A percentile compares a stretch with the other conserved stretches of the same genome.
Evolutionary conservation across 1,140 invertebrate species (phyloP).

Genomic region (Lamellibrachia luymesi): DNA sequence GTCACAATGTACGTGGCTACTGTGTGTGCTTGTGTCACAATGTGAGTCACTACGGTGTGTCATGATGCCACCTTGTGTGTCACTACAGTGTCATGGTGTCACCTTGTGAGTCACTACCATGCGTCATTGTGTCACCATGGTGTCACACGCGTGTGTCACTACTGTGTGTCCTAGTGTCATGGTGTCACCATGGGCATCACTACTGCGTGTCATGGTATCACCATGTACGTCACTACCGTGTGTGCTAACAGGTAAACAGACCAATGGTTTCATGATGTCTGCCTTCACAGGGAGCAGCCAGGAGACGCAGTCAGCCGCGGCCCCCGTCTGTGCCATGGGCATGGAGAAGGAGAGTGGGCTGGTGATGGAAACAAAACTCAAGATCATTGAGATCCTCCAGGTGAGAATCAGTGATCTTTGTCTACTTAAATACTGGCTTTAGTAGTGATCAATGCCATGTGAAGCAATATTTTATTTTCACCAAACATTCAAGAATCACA

Average conservation of each 20-base stretch:
- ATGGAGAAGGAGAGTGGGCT: conserved; percentile 76
- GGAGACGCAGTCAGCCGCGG: conserved; percentile 58
- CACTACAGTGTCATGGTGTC: too few relatives aligned
- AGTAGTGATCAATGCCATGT: neutral
- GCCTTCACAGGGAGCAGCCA: neutral
- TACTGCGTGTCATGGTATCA: too few relatives aligned
- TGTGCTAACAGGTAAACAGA: neutral
- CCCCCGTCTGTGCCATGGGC: conserved; percentile 59
- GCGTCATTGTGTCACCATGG: too few relatives aligned
- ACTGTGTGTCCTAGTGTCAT: too few relatives aligned
- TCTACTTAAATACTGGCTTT: neutral
- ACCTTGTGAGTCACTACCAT: too few relatives aligned
- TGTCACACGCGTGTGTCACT: too few relatives aligned
- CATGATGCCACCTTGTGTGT: too few relatives aligned
- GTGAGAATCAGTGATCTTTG: conserved; percentile 53
- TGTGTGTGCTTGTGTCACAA: too few relatives aligned
- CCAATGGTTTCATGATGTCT: neutral
- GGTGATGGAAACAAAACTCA: conserved; percentile 97
- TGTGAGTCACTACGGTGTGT: too few relatives aligned
- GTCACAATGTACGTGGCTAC: too few relatives aligned
- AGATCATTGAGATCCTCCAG: conserved; percentile 97
- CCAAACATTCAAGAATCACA: neutral
- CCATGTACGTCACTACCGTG: too few relatives aligned
- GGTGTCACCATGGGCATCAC: too few relatives aligned
- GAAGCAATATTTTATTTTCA: neutral